Evolutionary conservation across 1,140 invertebrate species (phyloP), one percentile per base, ranked within the genome.

Genomic region (Hylyphantes graminicola): DNA sequence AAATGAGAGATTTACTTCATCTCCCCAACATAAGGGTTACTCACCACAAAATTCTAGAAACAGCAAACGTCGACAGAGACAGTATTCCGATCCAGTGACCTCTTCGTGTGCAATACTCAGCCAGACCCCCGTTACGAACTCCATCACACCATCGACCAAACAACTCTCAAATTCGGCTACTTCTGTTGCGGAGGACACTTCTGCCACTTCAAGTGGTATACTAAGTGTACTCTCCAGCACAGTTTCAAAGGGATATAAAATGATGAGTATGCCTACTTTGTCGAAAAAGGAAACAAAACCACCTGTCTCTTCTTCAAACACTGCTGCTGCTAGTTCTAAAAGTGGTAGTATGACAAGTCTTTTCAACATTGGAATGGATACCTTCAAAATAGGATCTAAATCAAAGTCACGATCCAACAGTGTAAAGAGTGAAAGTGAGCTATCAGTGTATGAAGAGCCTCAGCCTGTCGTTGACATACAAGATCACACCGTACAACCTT

Each of bases 241-340:
- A 51, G 80, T 86, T 6, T 72, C 74, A 4, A 86, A 84, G 53
- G 85, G 85, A 3, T 86, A 86, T 54, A 81, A 73, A 53, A 76
- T 86, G 85, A 86, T 86, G 55, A 86, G 85, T 57, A 86, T 86
- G 85, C 85, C 85, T 9, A 55, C 75, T 7, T 17, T 86, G 15
- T 57, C 77, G 2, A 84, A 73, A n/a, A 86, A 77, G 35, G 80
- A 83, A 1, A 51, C 61, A 7, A 67, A 59, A 17, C 9, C 63
- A 13, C 48, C 57, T 7, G n/a, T 57, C 17, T n/a, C 82, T 3
- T n/a, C 81, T 11, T 35, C 48, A 11, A 17, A 35, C 5, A n/a
- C 17, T 2, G 19, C 54, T 0, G 48, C 50, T 3, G 7, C 64
- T 53, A 19, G 51, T 7, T 76, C 70, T 13, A 77, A 80, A 35